Evolutionary conservation across 2,888 invertebrate species (phyloP).

Genomic region (Cataglyphis rosenhaueri): DNA sequence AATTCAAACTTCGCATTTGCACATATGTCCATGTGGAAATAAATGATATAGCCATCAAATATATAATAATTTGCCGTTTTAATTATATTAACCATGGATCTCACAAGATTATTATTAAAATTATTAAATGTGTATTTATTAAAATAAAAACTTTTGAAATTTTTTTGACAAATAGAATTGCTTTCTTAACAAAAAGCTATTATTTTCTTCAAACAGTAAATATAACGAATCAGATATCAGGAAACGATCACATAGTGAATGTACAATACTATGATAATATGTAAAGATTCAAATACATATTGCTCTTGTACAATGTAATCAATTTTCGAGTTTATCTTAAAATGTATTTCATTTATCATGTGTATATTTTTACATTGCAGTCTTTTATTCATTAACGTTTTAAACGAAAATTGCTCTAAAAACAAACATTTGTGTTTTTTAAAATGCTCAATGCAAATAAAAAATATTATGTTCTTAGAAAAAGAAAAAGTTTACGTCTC

Average conservation of each 20-base stretch:
- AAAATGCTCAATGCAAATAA: conserved; percentile 45
- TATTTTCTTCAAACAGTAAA: background rate
- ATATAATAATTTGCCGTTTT: background rate
- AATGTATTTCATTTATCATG: background rate
- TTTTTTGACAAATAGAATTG: conserved; percentile 18
- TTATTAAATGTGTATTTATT: conserved; percentile 61
- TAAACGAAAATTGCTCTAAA: conserved; percentile 8
- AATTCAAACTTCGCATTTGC: conserved; percentile 23
- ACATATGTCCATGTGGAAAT: conserved; percentile 22
- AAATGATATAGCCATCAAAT: conserved; percentile 14
- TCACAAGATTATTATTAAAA: conserved; percentile 40
- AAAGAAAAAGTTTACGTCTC: conserved; percentile 73
- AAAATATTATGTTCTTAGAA: conserved; percentile 46
- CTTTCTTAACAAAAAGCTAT: background rate
- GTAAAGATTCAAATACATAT: conserved; percentile 43
- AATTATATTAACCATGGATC: conserved; percentile 1
- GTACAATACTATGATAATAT: background rate
- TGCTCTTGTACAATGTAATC: conserved; percentile 33
- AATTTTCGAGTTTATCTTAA: background rate
- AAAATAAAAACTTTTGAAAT: conserved; percentile 51
- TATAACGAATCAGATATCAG: background rate
- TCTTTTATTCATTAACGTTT: conserved; percentile 48
- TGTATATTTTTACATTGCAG: conserved; percentile 52
- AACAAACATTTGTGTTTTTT: conserved; percentile 57
- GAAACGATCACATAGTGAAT: conserved; percentile 11